Percentiles rank a stretch among this genome's conserved stretches.
phyloP scores from a whole-genome alignment of 2,113 vertebrate species.

The Larimichthys polyactis region DNA sequence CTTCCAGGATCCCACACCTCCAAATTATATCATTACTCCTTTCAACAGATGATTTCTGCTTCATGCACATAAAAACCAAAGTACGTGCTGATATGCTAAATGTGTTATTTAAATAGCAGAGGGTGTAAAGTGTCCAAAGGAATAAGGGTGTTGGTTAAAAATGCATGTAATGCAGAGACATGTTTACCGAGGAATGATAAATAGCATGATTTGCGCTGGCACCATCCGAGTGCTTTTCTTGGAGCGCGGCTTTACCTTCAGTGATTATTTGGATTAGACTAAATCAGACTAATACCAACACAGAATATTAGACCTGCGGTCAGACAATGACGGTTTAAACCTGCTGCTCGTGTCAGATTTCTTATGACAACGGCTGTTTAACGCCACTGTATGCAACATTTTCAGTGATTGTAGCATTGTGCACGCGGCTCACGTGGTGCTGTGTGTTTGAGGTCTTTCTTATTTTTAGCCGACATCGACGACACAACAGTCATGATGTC shows the following conservation, averaged over 20 bases:
- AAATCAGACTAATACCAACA: conserved; percentile 51
- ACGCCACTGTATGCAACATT: no score
- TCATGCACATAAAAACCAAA: conserved; percentile 24
- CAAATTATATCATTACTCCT: conserved; percentile 70
- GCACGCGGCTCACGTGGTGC: no score
- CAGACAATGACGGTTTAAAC: not conserved
- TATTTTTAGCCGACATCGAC: not conserved
- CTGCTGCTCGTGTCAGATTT: not conserved
- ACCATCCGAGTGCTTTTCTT: conserved; percentile 61
- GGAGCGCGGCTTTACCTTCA: conserved; percentile 54
- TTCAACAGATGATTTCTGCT: not conserved
- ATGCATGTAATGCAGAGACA: conserved; percentile 72
- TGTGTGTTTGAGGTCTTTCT: no score
- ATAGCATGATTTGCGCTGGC: conserved; percentile 63
- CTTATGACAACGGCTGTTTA: not conserved
- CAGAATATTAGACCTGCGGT: conserved; percentile 30
- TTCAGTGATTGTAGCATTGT: no score
- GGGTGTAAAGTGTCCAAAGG: conserved; percentile 58
- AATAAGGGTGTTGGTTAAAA: conserved; percentile 64
- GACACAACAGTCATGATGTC: not conserved
- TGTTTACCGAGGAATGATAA: conserved; percentile 74
- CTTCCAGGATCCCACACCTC: conserved; percentile 47
- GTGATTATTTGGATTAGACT: conserved; percentile 64
- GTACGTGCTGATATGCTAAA: conserved; percentile 39
- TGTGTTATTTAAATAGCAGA: conserved; percentile 24